Evolutionary conservation across 1,140 invertebrate species (phyloP).

Genomic region (Caenorhabditis inopinata): DNA sequence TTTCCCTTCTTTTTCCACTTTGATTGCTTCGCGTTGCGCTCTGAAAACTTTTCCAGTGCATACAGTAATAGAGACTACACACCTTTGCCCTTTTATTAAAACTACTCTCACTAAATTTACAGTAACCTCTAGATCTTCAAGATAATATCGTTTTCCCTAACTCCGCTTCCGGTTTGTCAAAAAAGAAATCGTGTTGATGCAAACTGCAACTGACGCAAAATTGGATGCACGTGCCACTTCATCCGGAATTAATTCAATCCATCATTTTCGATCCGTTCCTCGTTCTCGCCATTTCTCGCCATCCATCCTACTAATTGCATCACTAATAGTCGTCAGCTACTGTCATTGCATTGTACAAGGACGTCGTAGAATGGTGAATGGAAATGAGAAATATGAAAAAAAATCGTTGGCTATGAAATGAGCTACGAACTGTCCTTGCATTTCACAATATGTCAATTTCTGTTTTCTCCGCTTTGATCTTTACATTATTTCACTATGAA

Average conservation of each 20-base stretch:
- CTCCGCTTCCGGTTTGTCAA: no score
- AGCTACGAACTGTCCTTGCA: background rate
- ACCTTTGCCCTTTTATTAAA: background rate
- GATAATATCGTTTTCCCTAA: background rate
- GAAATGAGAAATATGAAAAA: background rate
- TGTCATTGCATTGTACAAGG: background rate
- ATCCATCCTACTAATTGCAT: background rate
- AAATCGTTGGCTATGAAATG: background rate
- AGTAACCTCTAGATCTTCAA: background rate
- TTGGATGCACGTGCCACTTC: no score
- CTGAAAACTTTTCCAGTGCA: no score
- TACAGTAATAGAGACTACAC: no score
- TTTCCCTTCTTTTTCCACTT: no score
- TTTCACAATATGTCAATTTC: background rate
- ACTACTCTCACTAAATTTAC: no score
- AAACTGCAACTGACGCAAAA: no score
- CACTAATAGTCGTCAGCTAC: conserved; percentile 4
- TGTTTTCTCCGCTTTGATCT: no score
- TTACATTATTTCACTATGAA: no score
- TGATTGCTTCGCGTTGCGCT: no score
- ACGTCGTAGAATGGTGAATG: background rate
- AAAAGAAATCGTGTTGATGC: no score
- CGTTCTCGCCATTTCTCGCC: background rate
- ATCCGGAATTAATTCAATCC: conserved; percentile 7
- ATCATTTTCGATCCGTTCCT: background rate